Percentiles rank a stretch among this genome's conserved stretches.
Evolutionary conservation across 2,888 invertebrate species (phyloP).

Genomic region (Sinohyriopsis cumingii): DNA sequence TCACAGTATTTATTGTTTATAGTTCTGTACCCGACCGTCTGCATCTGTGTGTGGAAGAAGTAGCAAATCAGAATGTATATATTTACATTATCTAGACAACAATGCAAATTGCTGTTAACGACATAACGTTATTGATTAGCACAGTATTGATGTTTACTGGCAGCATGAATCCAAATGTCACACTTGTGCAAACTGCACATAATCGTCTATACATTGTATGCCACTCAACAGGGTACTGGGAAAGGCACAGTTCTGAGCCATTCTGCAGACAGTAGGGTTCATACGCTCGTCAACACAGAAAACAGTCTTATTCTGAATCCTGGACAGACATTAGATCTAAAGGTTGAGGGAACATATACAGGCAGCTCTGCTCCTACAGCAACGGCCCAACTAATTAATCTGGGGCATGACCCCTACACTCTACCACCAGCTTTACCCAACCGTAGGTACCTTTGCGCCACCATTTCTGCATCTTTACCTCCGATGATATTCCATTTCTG

Average conservation of each 20-base stretch:
- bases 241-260: constrained; percentile 44
- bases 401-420: constrained; percentile 40
- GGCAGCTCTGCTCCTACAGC: constrained; percentile 43
- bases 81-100: no score
- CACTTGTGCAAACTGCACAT: no score
- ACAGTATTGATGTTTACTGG: no score
- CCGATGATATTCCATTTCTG: background rate
- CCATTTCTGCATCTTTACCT: background rate
- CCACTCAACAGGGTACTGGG: constrained; percentile 10
- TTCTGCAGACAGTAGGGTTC: constrained; percentile 32
- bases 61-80: no score
- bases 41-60: no score
- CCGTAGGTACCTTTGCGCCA: constrained; percentile 15
- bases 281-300: constrained; percentile 44
- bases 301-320: constrained; percentile 40
- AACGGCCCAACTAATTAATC: constrained; percentile 40
- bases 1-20: no score
- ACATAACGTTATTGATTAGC: no score
- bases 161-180: no score
- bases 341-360: constrained; percentile 39
- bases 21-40: no score
- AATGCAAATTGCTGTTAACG: no score
- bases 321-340: constrained; percentile 40
- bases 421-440: constrained; percentile 33
- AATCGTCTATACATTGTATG: no score